Base-by-base conservation (phyloP, 2,797 vertebrate genomes). In the Pangasius larnaudii region DNA sequence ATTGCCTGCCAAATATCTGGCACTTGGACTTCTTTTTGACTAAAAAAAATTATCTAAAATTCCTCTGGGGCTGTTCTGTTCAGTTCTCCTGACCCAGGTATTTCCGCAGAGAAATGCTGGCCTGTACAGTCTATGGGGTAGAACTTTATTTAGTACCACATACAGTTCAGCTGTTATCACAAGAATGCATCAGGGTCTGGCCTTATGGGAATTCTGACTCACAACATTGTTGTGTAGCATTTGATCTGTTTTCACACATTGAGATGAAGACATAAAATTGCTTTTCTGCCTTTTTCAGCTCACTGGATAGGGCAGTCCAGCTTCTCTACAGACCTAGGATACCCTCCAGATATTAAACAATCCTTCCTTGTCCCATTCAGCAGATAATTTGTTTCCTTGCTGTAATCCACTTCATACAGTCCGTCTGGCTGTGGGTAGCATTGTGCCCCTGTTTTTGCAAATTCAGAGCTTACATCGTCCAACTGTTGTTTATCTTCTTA, bases 281-380 rank as follows among this genome's bases (percentile, higher is more conserved):
- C 89, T 91, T 92, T 87, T 83, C 75, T 86, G 83, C 89, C 88
- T 77, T 89, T 91, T 92, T 91, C 51, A 79, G 74, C 81, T 72
- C 86, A 16, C 3, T 36, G 39, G 33, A 30, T 77, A 75, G 56
- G 30, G 36, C 10, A 36, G 63, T 88, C 63, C 49, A 33, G 42
- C 27, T 59, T 84, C 33, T 63, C 46, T 42, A 8, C 14, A 75
- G 39, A 67, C 42, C 42, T 53, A 42, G 49, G n/a, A 49, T 72
- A 72, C 61, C 78, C 51, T 87, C 39, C 42, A 80, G 72, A 79
- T 67, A 72, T 86, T 67, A 82, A 65, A 82, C 72, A 85, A 83
- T 82, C 59, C 27, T 30, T 69, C 61, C 51, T 78, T 63, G 56
- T 79, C 42, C 39, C 71, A 72, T 89, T 74, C 75, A 84, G 61